These are phyloP conservation scores for Carassius auratus DNA, from an alignment of 2,113 vertebrate species.

Conservation along the genomic window DNA sequence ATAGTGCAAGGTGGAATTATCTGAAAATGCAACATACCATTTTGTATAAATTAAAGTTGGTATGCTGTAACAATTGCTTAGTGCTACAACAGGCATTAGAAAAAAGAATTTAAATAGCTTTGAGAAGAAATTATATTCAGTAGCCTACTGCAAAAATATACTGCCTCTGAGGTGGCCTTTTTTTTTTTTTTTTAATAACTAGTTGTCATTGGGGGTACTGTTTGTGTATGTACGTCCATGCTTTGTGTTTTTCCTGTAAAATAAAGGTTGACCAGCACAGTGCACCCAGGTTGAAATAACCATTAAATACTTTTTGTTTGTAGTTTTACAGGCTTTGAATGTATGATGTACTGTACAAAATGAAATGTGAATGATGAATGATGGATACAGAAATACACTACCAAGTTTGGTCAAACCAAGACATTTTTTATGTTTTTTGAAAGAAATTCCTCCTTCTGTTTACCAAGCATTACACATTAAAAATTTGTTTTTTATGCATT, in stretches of 20 bases:
- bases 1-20: background rate
- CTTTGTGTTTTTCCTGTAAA: background rate
- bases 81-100: background rate
- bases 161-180: background rate
- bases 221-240: background rate
- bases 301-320: conserved; percentile 6
- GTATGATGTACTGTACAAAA: background rate
- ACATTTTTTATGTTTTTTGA: background rate
- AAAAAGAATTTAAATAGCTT: background rate
- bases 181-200: background rate
- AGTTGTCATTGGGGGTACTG: background rate
- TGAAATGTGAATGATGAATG: background rate
- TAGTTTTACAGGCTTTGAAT: background rate
- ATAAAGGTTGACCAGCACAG: conserved; percentile 2
- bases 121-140: background rate
- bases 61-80: background rate
- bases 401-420: conserved; percentile 18
- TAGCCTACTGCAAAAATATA: background rate
- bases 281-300: background rate
- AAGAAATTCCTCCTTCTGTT: too few relatives aligned
- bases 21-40: background rate
- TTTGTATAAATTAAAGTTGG: background rate
- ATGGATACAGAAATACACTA: background rate
- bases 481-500: too few relatives aligned
- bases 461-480: too few relatives aligned